phyloP scores from a whole-genome alignment of 2,888 invertebrate species.

The Sipha maydis region DNA sequence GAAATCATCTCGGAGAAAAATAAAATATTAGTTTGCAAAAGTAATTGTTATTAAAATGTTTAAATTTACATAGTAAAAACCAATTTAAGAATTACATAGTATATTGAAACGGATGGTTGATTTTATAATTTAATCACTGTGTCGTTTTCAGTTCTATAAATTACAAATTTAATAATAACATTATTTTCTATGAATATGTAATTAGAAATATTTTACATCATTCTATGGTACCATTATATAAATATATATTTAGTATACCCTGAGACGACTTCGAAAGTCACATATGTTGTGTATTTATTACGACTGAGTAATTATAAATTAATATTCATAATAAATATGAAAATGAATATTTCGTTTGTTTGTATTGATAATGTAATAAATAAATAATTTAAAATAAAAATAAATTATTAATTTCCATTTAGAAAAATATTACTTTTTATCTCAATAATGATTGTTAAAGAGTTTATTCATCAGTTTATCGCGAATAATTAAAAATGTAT shows the following conservation, averaged over 20 bases:
- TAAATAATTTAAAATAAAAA: constrained; percentile 28
- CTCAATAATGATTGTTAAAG: too few species aligned
- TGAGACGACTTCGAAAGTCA: constrained; percentile 40
- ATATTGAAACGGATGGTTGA: constrained; percentile 37
- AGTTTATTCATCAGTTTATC: too few species aligned
- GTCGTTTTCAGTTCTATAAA: constrained; percentile 35
- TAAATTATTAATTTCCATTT: background rate
- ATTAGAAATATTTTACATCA: constrained; percentile 25
- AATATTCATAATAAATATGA: constrained; percentile 6
- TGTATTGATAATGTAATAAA: constrained; percentile 20
- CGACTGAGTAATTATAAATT: constrained; percentile 41
- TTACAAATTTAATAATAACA: constrained; percentile 39
- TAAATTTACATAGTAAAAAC: background rate
- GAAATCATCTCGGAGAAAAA: background rate
- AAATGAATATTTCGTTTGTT: background rate
- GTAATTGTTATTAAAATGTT: constrained; percentile 3
- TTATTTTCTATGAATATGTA: constrained; percentile 56
- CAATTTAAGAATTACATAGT: constrained; percentile 3
- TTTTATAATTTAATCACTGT: constrained; percentile 48
- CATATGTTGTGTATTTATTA: constrained; percentile 6
- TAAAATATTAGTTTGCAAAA: constrained; percentile 13
- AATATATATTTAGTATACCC: background rate
- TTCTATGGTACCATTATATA: background rate
- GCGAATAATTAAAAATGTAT: too few species aligned
- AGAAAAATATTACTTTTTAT: background rate